Percentiles rank a stretch among this genome's conserved stretches.
phyloP scores from a whole-genome alignment of 2,888 invertebrate species.

The Eupithecia exiguata region DNA sequence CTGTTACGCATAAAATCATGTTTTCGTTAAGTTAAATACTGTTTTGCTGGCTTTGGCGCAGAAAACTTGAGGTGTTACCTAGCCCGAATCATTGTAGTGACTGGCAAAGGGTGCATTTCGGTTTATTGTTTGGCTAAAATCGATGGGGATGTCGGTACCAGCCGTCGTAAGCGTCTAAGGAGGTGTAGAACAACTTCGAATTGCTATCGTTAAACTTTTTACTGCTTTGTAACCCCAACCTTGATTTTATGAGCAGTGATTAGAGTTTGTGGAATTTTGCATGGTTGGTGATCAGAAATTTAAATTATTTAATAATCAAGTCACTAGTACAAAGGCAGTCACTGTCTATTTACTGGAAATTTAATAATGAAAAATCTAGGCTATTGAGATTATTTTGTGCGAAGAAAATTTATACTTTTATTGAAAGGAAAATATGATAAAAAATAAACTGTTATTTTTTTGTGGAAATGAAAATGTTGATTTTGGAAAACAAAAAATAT shows the following conservation, averaged over 20 bases:
- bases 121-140: slow-evolving; percentile 63
- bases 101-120: slow-evolving; percentile 53
- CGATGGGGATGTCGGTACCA: slow-evolving; percentile 79
- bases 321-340: background rate
- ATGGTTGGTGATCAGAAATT: background rate
- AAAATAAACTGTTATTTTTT: no score
- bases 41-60: background rate
- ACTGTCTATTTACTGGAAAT: background rate
- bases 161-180: slow-evolving; percentile 49
- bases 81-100: slow-evolving; percentile 63
- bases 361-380: background rate
- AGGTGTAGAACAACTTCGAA: slow-evolving; percentile 72
- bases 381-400: background rate
- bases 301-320: background rate
- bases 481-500: no score
- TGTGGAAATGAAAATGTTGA: no score
- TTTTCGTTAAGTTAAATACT: background rate
- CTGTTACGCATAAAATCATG: background rate
- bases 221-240: slow-evolving; percentile 69
- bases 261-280: slow-evolving; percentile 38
- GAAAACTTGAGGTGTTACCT: slow-evolving; percentile 47
- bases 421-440: background rate
- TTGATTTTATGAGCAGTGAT: slow-evolving; percentile 59
- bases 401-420: background rate
- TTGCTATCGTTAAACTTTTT: slow-evolving; percentile 69